These are phyloP conservation scores for Azorinus chamasolen DNA, from an alignment of 2,888 invertebrate species.

Conservation along the genomic window DNA sequence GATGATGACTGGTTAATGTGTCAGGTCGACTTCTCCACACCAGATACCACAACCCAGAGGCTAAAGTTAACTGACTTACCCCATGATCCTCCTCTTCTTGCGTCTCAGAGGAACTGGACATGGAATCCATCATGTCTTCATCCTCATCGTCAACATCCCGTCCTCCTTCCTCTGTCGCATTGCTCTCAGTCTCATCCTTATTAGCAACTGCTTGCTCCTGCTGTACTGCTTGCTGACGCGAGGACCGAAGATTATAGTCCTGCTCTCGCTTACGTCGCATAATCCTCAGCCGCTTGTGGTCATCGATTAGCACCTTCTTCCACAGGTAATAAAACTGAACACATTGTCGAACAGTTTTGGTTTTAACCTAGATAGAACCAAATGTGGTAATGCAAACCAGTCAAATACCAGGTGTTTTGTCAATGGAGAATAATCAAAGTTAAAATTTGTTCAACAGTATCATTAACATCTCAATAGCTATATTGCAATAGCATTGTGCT, in stretches of 20 bases:
- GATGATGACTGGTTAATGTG: too few species aligned
- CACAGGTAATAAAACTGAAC: constrained; percentile 99
- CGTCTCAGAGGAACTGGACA: constrained; percentile 55
- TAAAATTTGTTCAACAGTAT: too few species aligned
- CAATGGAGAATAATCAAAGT: too few species aligned
- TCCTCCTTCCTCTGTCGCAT: constrained; percentile 15
- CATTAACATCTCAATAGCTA: too few species aligned
- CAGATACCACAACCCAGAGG: too few species aligned
- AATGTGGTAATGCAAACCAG: too few species aligned
- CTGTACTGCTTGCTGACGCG: constrained; percentile 60
- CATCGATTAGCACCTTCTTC: constrained; percentile 98
- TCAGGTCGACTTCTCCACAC: too few species aligned
- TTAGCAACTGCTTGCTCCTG: constrained; percentile 33
- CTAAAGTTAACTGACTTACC: too few species aligned
- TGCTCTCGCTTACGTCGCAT: constrained; percentile 89
- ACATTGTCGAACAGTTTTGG: constrained; percentile 95
- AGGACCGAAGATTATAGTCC: constrained; percentile 84
- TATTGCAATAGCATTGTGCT: too few species aligned
- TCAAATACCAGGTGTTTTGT: too few species aligned
- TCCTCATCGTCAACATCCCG: constrained; percentile 48
- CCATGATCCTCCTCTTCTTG: constrained; percentile 54
- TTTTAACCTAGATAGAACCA: constrained; percentile 89
- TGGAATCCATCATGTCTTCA: constrained; percentile 47
- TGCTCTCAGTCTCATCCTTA: constrained; percentile 60
- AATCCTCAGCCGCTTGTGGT: constrained; percentile 92